Evolutionary conservation across 2,888 invertebrate species (phyloP).

Genomic region (Drosophila prolongata): DNA sequence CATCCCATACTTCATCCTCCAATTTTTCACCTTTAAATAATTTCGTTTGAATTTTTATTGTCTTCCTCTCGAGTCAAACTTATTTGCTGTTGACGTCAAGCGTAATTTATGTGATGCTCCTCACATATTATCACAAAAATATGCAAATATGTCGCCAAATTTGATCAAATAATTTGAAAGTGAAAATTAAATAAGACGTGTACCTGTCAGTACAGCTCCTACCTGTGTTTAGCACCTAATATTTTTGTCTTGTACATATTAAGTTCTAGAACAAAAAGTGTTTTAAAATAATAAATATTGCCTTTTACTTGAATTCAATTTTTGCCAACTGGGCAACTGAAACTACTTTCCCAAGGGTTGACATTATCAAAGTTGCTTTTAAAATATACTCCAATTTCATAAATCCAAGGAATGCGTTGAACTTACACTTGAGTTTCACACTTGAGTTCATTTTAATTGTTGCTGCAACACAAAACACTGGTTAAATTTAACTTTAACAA

Average conservation of each 20-base stretch:
- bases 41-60: conserved; percentile 42
- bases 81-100: conserved; percentile 43
- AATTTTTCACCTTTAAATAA: conserved; percentile 68
- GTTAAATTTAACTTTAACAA: not conserved
- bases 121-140: conserved; percentile 22
- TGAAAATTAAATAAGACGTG: not conserved
- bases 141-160: conserved; percentile 26
- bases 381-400: not conserved
- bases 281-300: too few relatives aligned
- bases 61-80: conserved; percentile 20
- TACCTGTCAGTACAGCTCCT: too few relatives aligned
- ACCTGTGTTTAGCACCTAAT: too few relatives aligned
- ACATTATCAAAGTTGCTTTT: not conserved
- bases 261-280: too few relatives aligned
- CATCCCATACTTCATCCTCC: conserved; percentile 3
- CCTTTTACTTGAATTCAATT: too few relatives aligned
- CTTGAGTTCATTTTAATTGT: conserved; percentile 4
- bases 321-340: too few relatives aligned
- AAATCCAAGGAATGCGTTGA: conserved; percentile 10
- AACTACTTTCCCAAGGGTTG: not conserved
- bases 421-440: not conserved
- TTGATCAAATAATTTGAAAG: conserved; percentile 12
- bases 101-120: conserved; percentile 52
- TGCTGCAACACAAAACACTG: conserved; percentile 20
- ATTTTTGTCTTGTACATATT: too few relatives aligned